Conservation (phyloP, 2,113 vertebrate species). For the Psammodynastes pulverulentus region DNA sequence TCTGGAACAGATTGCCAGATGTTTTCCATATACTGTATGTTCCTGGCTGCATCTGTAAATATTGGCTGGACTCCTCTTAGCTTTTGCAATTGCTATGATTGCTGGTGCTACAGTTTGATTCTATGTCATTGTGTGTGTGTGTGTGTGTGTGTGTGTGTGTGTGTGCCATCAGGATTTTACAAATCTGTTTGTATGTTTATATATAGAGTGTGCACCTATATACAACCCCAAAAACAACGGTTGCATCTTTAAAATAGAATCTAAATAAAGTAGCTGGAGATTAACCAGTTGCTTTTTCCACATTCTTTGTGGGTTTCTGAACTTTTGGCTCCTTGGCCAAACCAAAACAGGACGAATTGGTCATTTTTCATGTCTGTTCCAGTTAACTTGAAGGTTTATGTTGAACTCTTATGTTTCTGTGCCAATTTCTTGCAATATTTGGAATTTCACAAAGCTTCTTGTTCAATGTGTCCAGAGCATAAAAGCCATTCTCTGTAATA, state of each 20-base stretch:
- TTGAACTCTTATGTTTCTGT: background rate
- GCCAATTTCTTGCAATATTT: background rate
- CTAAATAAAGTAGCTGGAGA: slow-evolving; percentile 2
- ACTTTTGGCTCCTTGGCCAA: background rate
- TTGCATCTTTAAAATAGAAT: background rate
- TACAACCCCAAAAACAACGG: background rate
- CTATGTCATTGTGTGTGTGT: too few species aligned
- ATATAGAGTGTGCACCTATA: background rate
- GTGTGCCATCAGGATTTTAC: slow-evolving; percentile 53
- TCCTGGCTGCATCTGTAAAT: slow-evolving; percentile 61
- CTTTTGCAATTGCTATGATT: slow-evolving; percentile 51
- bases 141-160: too few species aligned
- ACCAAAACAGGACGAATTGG: background rate
- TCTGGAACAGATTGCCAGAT: slow-evolving; percentile 69
- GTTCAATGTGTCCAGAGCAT: background rate
- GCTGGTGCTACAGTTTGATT: slow-evolving; percentile 52
- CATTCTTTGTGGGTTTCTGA: background rate
- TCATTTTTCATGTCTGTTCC: background rate
- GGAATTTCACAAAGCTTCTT: background rate
- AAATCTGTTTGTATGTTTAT: background rate
- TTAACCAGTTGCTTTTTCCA: background rate
- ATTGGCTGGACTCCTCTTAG: slow-evolving; percentile 60
- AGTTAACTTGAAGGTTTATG: background rate
- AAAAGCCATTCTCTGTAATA: background rate
- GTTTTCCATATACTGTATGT: slow-evolving; percentile 73